Base-by-base conservation (phyloP, 2,113 vertebrate species). In the Brevimyrus niger region DNA sequence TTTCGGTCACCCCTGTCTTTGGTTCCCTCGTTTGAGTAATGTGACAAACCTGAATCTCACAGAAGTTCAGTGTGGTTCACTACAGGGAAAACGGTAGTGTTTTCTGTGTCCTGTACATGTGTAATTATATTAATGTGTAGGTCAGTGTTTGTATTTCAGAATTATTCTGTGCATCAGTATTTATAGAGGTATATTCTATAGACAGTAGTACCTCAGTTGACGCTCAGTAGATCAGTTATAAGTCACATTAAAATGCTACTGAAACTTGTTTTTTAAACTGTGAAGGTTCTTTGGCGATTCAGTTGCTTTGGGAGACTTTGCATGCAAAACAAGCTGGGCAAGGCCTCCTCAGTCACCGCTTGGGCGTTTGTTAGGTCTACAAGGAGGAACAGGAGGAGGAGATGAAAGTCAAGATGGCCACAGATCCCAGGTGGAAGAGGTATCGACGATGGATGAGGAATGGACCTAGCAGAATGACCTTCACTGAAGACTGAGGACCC, bases 401-500 rank as follows among this genome's bases (percentile, higher is more conserved):
- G 92, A 95, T 99, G 92, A 99, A 99, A 95, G 96, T 97, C 87
- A 99, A 98, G 91, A 96, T 99, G 97, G 98, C 98, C 3, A 96
- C 94, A 42, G 98, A 99, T 92, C 96, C 97, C 0, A 95, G 98
- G 86, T 99, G 98, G 98, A 99, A 99, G 93, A 95, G 98, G 51
- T 99, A 99, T n/a, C 95, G 98, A 10, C 95, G 98, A 10, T 99
- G 98, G 98, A 98, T 99, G 98, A 99, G 95, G 93, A 99, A 97
- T 93, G 98, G 98, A 0, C 98, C 98, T 0, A 97, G 98, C 6
- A 96, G 98, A 87, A 90, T 99, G 53, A 99, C 97, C 0, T 99
- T 99, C 92, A 94, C 95, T 23, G 98, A 99, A 55, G 98, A 99
- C 69, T 99, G 92, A 98, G 38, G 89, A 42, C 0, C 42, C 31